These are phyloP conservation scores for Drosophila vallismaia DNA, from an alignment of 2,888 invertebrate species.

Conservation along the genomic window DNA sequence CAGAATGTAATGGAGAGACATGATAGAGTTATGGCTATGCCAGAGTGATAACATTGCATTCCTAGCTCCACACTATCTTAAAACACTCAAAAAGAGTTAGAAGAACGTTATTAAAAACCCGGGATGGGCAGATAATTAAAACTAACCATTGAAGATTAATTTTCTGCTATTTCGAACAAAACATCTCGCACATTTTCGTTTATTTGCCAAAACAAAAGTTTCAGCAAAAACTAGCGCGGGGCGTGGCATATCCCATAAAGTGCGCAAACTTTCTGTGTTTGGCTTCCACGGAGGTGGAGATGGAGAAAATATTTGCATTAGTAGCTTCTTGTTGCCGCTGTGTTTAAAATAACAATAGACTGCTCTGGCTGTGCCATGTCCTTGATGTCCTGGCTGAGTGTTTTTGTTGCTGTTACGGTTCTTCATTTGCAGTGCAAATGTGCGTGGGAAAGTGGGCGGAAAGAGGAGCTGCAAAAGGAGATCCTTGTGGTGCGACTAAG, in stretches of 20 bases:
- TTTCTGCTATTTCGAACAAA: neutral
- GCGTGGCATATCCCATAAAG: constrained; percentile 31
- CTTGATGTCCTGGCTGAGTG: constrained; percentile 3
- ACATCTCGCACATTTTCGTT: neutral
- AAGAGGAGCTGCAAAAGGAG: constrained; percentile 8
- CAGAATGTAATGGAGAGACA: too few relatives aligned
- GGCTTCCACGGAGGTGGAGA: neutral
- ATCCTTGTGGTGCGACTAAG: constrained; percentile 9
- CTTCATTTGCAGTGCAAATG: constrained; percentile 51
- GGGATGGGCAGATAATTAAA: neutral
- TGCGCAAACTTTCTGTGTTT: constrained; percentile 26
- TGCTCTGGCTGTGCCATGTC: constrained; percentile 32
- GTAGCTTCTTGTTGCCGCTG: constrained; percentile 60
- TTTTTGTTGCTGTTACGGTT: constrained; percentile 18
- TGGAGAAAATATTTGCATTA: constrained; percentile 53
- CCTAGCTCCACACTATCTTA: too few relatives aligned
- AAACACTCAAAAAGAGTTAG: too few relatives aligned
- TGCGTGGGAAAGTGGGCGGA: constrained; percentile 19
- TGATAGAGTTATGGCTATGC: too few relatives aligned
- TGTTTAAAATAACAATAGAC: constrained; percentile 56
- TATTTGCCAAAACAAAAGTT: constrained; percentile 2
- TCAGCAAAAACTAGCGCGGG: constrained; percentile 15
- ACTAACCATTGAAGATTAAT: neutral
- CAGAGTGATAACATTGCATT: too few relatives aligned
- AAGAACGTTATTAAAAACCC: too few relatives aligned